Evolutionary conservation across 2,113 vertebrate species (phyloP).

Genomic region (Tauraco erythrolophus): DNA sequence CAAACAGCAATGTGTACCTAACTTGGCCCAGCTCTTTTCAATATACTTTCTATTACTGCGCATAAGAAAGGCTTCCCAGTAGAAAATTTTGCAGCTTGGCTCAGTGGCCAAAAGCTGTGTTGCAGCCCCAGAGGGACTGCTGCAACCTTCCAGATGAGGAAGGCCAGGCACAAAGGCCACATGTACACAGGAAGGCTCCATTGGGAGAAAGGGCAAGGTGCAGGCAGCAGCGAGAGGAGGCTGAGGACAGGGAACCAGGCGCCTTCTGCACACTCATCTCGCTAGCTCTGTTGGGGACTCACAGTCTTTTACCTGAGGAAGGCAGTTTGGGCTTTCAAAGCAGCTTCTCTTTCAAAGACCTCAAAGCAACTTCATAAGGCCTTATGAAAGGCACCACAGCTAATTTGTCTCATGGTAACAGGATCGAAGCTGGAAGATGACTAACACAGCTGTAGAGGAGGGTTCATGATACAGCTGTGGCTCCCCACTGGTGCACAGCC

Average conservation of each 20-base stretch:
- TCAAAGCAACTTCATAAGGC: not conserved
- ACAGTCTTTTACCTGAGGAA: not conserved
- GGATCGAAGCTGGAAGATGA: not conserved
- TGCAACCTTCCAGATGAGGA: not conserved
- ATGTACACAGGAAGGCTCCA: not conserved
- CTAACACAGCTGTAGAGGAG: not conserved
- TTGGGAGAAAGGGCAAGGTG: rapidly evolving
- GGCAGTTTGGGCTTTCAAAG: not conserved
- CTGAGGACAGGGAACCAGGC: not conserved
- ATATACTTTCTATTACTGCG: not conserved
- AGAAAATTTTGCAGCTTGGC: not conserved
- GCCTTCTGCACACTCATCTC: rapidly evolving
- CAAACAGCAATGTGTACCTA: not conserved
- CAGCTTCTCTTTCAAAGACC: not conserved
- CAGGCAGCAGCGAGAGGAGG: not conserved
- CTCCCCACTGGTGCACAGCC: not conserved
- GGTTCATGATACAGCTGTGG: not conserved
- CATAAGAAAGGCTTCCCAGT: not conserved
- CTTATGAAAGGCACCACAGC: not conserved
- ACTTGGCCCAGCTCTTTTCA: not conserved
- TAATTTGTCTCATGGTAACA: not conserved
- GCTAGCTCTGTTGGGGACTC: not conserved
- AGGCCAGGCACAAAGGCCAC: not conserved
- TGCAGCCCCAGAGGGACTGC: not conserved
- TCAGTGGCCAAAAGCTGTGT: not conserved